Percentiles rank a stretch among this genome's conserved stretches.
These are phyloP conservation scores for Pseudococcus viburni DNA, from an alignment of 2,888 invertebrate species.

Conservation along the genomic window DNA sequence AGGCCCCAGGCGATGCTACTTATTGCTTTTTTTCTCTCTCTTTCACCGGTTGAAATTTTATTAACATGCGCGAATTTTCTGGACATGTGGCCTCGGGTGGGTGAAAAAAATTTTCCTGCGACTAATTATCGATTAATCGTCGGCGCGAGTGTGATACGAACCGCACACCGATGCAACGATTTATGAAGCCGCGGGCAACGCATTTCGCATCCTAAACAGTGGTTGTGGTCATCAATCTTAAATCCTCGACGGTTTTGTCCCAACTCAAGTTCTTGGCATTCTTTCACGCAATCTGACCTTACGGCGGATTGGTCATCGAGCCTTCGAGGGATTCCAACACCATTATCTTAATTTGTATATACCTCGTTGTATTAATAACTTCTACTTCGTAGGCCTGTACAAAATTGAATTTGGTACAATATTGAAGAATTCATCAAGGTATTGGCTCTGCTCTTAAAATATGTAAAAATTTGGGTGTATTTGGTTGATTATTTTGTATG, in stretches of 20 bases:
- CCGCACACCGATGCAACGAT: not conserved
- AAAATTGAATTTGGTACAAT: not conserved
- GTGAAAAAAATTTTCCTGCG: not conserved
- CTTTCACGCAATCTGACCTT: conserved; percentile 45
- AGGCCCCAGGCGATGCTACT: not conserved
- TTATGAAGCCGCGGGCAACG: conserved; percentile 14
- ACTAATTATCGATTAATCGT: conserved; percentile 44
- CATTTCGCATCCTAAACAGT: conserved; percentile 41
- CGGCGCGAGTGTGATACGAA: conserved; percentile 2
- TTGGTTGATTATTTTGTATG: no score
- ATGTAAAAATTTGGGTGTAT: no score
- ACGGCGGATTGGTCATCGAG: not conserved
- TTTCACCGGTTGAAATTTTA: not conserved
- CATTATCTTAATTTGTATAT: conserved; percentile 13
- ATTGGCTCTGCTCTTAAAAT: no score
- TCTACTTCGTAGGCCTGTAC: not conserved
- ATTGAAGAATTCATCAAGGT: not conserved
- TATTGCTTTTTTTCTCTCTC: conserved; percentile 1
- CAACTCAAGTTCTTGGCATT: conserved; percentile 21
- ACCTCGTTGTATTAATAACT: no score
- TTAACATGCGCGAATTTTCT: conserved; percentile 34
- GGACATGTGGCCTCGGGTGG: not conserved
- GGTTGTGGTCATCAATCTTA: conserved; percentile 33
- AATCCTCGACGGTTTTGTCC: conserved; percentile 13
- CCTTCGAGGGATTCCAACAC: not conserved